These are phyloP conservation scores for Odontesthes bonariensis DNA, from an alignment of 2,113 vertebrate genomes.

Conservation along the genomic window DNA sequence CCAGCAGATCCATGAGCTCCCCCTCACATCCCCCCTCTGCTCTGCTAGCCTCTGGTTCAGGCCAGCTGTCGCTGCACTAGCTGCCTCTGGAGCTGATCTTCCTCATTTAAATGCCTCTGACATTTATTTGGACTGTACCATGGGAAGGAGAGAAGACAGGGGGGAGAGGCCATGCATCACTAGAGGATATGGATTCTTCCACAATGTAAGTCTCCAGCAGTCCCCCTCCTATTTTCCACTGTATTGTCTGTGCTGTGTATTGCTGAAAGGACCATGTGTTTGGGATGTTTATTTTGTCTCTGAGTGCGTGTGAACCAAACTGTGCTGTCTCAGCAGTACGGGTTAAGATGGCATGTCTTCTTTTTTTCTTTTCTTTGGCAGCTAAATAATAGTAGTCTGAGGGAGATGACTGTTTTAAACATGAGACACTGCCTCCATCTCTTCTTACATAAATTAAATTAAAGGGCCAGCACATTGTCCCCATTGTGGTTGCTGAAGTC, in stretches of 20 bases:
- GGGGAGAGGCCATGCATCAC: conserved; percentile 47
- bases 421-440: conserved; percentile 34
- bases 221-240: conserved; percentile 25
- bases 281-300: conserved; percentile 53
- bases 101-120: conserved; percentile 84
- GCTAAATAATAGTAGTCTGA: conserved; percentile 38
- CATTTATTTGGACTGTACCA: conserved; percentile 83
- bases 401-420: conserved; percentile 32
- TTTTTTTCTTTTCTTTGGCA: background rate
- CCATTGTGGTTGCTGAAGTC: conserved; percentile 33
- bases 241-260: conserved; percentile 45
- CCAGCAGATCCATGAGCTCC: conserved; percentile 78
- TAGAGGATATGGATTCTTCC: conserved; percentile 22
- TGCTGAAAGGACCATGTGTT: conserved; percentile 68
- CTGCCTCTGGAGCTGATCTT: conserved; percentile 80
- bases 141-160: conserved; percentile 48
- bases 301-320: conserved; percentile 41
- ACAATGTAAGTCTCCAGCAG: conserved; percentile 13
- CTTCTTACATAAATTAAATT: conserved; percentile 60
- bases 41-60: conserved; percentile 76
- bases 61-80: conserved; percentile 81
- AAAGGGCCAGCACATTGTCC: conserved; percentile 61
- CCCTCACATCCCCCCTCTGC: conserved; percentile 72
- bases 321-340: conserved; percentile 44
- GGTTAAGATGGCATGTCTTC: conserved; percentile 31